Evolutionary conservation across 2,113 vertebrate species (phyloP).

Genomic region (Petaurus breviceps): DNA sequence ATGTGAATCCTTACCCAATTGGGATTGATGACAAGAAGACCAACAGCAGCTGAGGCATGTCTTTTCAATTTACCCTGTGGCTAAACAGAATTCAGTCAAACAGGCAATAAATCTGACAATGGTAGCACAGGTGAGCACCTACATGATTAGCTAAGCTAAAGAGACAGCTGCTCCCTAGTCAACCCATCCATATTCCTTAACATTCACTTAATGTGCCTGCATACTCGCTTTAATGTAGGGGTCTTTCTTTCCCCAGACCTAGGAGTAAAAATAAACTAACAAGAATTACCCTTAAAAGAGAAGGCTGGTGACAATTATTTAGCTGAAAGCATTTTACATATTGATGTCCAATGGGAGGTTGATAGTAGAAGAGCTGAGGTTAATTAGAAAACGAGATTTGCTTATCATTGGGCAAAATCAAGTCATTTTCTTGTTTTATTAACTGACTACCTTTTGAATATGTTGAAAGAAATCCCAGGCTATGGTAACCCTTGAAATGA

Average conservation of each 20-base stretch:
- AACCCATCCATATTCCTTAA: neutral
- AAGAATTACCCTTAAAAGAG: neutral
- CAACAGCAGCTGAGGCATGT: neutral
- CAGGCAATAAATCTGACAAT: neutral
- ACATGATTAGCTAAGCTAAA: neutral
- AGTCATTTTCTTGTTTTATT: slow-evolving; percentile 47
- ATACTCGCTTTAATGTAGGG: neutral
- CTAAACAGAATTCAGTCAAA: neutral
- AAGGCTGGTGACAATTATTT: neutral
- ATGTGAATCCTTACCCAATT: neutral
- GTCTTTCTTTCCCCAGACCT: neutral
- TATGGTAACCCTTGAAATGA: neutral
- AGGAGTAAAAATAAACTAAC: slow-evolving; percentile 45
- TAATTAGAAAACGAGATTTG: slow-evolving; percentile 66
- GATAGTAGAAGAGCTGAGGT: neutral
- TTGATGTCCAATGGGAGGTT: slow-evolving; percentile 41
- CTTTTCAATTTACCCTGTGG: slow-evolving; percentile 9
- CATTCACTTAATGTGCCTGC: neutral
- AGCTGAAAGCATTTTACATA: slow-evolving; percentile 32
- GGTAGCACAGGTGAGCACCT: neutral
- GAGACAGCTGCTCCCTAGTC: neutral
- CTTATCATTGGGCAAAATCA: slow-evolving; percentile 55
- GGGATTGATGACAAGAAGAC: slow-evolving; percentile 15
- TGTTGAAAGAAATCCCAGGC: neutral
- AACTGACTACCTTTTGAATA: slow-evolving; percentile 52